Conservation (phyloP, 92 coral and sea anemone species). For the Siderastrea radians region DNA sequence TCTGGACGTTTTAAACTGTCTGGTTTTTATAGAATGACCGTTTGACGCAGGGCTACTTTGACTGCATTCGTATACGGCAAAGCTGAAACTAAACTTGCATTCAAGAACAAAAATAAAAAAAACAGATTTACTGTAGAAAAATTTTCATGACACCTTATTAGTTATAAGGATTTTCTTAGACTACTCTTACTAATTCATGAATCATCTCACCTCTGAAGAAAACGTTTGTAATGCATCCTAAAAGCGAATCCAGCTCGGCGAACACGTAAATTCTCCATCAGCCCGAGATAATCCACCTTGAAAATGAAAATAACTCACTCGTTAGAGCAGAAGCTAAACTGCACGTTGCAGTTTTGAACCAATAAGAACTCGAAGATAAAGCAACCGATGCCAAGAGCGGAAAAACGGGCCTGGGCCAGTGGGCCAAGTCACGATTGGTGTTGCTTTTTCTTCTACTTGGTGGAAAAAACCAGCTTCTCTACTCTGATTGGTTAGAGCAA, state of each 20-base stretch:
- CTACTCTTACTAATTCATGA: background rate
- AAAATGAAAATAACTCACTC: background rate
- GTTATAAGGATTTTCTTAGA: too few relatives aligned
- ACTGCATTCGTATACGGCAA: too few relatives aligned
- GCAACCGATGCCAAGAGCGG: background rate
- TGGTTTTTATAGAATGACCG: too few relatives aligned
- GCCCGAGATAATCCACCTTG: slow-evolving; percentile 96
- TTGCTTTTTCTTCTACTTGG: too few relatives aligned
- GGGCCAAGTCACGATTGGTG: background rate
- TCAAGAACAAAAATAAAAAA: too few relatives aligned
- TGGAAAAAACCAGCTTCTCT: too few relatives aligned
- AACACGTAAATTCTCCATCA: slow-evolving; percentile 95
- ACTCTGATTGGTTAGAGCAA: too few relatives aligned
- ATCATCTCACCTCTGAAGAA: slow-evolving; percentile 79
- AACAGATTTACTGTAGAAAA: too few relatives aligned
- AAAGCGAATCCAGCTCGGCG: slow-evolving; percentile 99
- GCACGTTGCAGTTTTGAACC: background rate
- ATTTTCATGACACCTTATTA: too few relatives aligned
- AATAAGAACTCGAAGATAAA: background rate
- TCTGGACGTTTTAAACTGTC: too few relatives aligned
- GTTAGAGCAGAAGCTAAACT: background rate
- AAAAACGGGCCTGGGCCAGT: background rate
- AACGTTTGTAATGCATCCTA: slow-evolving; percentile 92
- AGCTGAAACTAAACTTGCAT: too few relatives aligned
- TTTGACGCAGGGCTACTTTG: too few relatives aligned